Percentiles rank a stretch among this genome's conserved stretches.
These are phyloP conservation scores for Boulengeromyrus knoepffleri DNA, from an alignment of 2,113 vertebrate genomes.

Conservation along the genomic window DNA sequence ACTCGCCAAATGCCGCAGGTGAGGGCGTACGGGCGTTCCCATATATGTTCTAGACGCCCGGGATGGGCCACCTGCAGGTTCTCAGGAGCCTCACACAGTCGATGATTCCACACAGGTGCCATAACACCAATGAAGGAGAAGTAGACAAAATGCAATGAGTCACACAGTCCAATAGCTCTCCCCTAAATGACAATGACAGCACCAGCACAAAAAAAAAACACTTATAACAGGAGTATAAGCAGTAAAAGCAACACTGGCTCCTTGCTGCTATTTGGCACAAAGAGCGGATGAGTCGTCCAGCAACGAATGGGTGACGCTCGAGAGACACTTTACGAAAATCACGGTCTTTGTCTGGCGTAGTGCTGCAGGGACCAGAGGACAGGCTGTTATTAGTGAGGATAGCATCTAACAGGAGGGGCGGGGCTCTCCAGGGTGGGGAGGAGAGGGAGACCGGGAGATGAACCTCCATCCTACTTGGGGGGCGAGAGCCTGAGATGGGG, in stretches of 20 bases:
- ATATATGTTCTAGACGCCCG: not conserved
- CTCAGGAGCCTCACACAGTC: not conserved
- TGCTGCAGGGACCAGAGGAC: slow-evolving; percentile 30
- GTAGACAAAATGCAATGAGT: not conserved
- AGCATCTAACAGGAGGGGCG: slow-evolving; percentile 34
- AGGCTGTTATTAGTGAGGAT: slow-evolving; percentile 54
- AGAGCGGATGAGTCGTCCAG: not conserved
- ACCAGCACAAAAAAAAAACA: not conserved
- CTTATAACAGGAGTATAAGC: not conserved
- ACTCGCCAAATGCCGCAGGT: not conserved
- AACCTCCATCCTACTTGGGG: not conserved
- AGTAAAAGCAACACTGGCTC: not conserved
- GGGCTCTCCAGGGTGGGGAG: not conserved
- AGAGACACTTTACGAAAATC: slow-evolving; percentile 58
- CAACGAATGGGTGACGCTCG: slow-evolving; percentile 43
- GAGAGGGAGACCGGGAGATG: not conserved
- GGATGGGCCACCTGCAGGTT: not conserved
- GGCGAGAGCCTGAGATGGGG: not conserved
- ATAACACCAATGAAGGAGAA: not conserved
- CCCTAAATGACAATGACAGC: not conserved
- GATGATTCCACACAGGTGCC: not conserved
- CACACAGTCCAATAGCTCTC: not conserved
- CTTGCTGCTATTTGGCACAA: slow-evolving; percentile 47
- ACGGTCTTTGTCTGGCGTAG: slow-evolving; percentile 50
- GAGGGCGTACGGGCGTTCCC: not conserved